Base-by-base conservation (phyloP, 2,797 vertebrate genomes). In the Girardinus metallicus region DNA sequence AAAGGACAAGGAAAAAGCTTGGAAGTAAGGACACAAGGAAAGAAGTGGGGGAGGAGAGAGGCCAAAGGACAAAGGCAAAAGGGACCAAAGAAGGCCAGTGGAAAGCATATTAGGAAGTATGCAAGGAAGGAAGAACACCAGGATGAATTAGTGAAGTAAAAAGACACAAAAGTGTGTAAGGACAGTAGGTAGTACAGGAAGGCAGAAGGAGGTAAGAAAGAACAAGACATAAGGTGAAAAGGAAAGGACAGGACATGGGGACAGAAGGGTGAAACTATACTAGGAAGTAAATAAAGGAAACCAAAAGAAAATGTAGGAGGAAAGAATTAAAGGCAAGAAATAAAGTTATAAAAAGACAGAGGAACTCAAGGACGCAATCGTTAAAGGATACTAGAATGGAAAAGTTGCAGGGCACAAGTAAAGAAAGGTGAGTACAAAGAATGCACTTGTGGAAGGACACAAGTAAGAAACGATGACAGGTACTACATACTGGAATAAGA, bases 71-170 rank as follows among this genome's bases (percentile, higher is more conserved):
- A 60, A 60, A 5, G 55, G 13, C 29, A 29, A 62, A 15, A 15
- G 5, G 57, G 29, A 62, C 15, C 57, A 62, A 62, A 62, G 29
- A 34, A 16, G 5, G 29, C 15, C 57, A 62, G 57, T 62, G 29
- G 57, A 18, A 60, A 62, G 29, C 13, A 62, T 62, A 34, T 31
- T 62, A 60, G 29, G 12, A 31, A 31, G n/a, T 16, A 60, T 31
- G 57, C 6, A 62, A 80, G 16, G 75, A 39, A 82, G 60, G 70
- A 72, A 83, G 70, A 31, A 18, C 64, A 78, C 74, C 78, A 85
- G 72, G 81, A 90, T 76, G 73, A 79, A 81, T 74, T 83, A 87
- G 76, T 74, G 78, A 87, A 83, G 76, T 82, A 81, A 82, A 70
- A 83, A 64, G 82, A 87, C 77, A 78, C 76, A 0, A 26, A 8